These are phyloP conservation scores for Oryctes rhinoceros DNA, from an alignment of 1,140 invertebrate genomes.

Conservation along the genomic window DNA sequence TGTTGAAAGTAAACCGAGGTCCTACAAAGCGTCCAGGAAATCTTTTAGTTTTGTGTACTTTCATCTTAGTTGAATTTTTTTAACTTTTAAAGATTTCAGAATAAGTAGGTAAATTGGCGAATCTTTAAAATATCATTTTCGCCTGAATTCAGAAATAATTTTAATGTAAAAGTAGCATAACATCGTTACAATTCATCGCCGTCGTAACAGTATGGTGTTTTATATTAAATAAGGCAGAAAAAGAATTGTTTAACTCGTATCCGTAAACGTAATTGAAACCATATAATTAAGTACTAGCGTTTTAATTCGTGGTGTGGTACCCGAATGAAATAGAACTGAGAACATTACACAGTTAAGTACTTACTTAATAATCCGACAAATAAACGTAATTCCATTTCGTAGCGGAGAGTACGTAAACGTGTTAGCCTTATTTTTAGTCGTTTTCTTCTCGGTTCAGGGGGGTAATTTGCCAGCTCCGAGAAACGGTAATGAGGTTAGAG, in stretches of 20 bases:
- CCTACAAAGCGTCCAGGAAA: too few relatives aligned
- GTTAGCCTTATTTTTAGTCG: conserved; percentile 44
- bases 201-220: too few relatives aligned
- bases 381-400: conserved; percentile 41
- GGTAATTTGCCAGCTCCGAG: conserved; percentile 44
- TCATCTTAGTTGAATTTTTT: too few relatives aligned
- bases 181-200: too few relatives aligned
- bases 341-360: conserved; percentile 41
- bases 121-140: too few relatives aligned
- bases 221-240: background rate
- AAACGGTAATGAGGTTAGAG: conserved; percentile 48
- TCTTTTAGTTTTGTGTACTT: too few relatives aligned
- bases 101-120: too few relatives aligned
- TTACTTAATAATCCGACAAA: conserved; percentile 42
- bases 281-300: background rate
- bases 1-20: too few relatives aligned
- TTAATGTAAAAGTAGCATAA: too few relatives aligned
- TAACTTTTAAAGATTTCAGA: too few relatives aligned
- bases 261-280: background rate
- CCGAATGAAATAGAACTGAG: conserved; percentile 30
- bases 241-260: background rate
- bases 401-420: conserved; percentile 44
- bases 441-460: conserved; percentile 41
- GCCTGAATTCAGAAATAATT: too few relatives aligned
- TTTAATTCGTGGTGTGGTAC: conserved; percentile 6